Conservation (phyloP, 2,888 invertebrate genomes). For the Eremobia ochroleuca region DNA sequence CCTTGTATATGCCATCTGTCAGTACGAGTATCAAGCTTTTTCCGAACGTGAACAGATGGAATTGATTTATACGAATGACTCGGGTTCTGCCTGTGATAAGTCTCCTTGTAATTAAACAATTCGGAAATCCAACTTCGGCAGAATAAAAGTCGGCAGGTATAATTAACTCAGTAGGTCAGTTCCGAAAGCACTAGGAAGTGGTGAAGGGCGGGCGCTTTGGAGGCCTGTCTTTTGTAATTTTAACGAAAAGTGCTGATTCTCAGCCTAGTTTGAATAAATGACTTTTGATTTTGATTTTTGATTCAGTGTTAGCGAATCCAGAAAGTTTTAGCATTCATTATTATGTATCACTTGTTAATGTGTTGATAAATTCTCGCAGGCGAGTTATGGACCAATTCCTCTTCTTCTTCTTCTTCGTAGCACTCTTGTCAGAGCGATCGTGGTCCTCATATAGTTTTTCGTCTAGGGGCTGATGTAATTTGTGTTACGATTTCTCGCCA, state of each 20-base stretch:
- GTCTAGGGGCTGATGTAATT: no score
- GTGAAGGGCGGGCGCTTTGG: no score
- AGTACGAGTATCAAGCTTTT: neutral
- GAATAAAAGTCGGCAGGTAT: neutral
- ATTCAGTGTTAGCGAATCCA: neutral
- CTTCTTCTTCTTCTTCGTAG: neutral
- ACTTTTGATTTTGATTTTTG: no score
- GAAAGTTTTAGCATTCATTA: neutral
- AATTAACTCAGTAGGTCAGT: no score
- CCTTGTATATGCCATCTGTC: neutral
- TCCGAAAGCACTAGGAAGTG: no score
- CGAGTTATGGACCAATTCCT: neutral
- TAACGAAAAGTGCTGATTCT: no score
- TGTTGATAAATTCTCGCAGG: neutral
- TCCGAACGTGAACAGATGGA: neutral
- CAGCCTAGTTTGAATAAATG: no score
- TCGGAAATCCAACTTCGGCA: constrained; percentile 20
- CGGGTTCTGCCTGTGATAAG: neutral
- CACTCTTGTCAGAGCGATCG: no score
- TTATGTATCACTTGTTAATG: neutral
- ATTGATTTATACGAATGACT: constrained; percentile 16
- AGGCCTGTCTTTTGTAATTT: no score
- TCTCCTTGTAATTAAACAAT: constrained; percentile 8
- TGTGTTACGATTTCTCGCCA: no score
- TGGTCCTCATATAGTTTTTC: no score